Evolutionary conservation across 35 echinoderm and acorn worm species (phyloP), one percentile per base, ranked within the genome.

Genomic region (Ophiothrix spiculata): DNA sequence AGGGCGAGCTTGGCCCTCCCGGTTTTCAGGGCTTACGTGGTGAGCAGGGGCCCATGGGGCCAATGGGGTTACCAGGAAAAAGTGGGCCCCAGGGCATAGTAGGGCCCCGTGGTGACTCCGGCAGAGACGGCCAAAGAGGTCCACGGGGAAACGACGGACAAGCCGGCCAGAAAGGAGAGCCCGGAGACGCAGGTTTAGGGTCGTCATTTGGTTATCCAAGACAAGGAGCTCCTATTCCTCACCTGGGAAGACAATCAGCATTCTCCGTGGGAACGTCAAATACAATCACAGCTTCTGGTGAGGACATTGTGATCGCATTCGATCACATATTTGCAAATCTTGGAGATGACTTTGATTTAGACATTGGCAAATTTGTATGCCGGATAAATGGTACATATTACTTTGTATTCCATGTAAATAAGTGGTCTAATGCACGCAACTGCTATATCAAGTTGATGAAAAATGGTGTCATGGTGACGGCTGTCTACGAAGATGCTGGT

Each of bases 311-410:
- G 23, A 39, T 97, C 1, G 23, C 81, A 39, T 97, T 93, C 33
- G 91, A 97, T 75, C 92, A 89, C 33, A 49, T 90, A 29, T 97
- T 97, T 76, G 85, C 84, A 12, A 92, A 90, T 35, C 69, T 88
- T 33, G 94, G 94, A 1, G 56, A 92, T 21, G 94, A 97, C 64
- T 97, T 97, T 36, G 94, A 97, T 74, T 39, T 56, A 12, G 87
- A 87, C 12, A 74, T 69, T 6, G 88, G 94, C 11, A 60, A 89
- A 31, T 97, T 97, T 69, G 83, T 79, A 15, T 93, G 90, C 31
- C 78, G 88, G 13, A 90, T 97, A 38, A 97, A 97, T 64, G 94
- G 94, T 0, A 93, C 94, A 19, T 97, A 97, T 74, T 97, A 97
- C 80, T 97, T 97, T 64, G 74, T 90, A 38, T 75, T 97, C 19